A percentile compares a stretch with the other conserved stretches of the same genome.
phyloP scores from a whole-genome alignment of 2,888 invertebrate species.

The Dichetophora obliterata region DNA sequence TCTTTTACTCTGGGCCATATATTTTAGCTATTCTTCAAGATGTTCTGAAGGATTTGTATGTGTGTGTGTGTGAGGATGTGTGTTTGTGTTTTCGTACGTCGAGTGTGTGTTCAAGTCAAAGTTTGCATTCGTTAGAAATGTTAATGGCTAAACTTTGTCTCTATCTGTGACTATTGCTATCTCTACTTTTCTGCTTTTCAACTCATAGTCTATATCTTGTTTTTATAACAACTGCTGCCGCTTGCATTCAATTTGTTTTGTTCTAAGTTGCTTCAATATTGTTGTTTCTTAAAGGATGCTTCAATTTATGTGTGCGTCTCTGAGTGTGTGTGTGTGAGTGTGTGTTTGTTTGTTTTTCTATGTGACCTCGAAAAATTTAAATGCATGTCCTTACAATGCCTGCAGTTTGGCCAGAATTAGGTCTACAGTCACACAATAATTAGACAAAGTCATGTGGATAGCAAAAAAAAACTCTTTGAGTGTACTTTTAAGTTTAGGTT shows the following conservation, averaged over 20 bases:
- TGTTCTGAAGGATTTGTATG: neutral
- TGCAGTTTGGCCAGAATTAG: neutral
- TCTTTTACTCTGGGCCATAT: neutral
- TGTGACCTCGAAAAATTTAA: constrained; percentile 26
- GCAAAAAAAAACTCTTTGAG: neutral
- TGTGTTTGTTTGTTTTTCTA: neutral
- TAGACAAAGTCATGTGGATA: neutral
- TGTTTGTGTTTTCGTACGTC: constrained; percentile 14
- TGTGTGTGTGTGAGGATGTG: constrained; percentile 15
- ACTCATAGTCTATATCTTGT: neutral
- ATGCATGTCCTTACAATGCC: neutral
- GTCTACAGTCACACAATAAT: neutral
- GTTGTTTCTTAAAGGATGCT: neutral
- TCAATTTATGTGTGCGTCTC: neutral
- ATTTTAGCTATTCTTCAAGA: too few species aligned
- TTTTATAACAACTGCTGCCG: neutral
- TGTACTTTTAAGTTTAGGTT: neutral
- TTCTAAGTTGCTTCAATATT: constrained; percentile 1
- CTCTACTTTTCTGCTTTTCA: neutral
- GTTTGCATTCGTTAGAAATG: constrained; percentile 42
- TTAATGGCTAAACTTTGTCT: constrained; percentile 48
- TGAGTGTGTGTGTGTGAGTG: neutral
- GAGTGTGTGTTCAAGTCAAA: constrained; percentile 16
- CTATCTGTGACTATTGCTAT: neutral
- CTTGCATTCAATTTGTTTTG: constrained; percentile 32